Evolutionary conservation across 2,888 invertebrate genomes (phyloP).

Genomic region (Spodoptera exigua): DNA sequence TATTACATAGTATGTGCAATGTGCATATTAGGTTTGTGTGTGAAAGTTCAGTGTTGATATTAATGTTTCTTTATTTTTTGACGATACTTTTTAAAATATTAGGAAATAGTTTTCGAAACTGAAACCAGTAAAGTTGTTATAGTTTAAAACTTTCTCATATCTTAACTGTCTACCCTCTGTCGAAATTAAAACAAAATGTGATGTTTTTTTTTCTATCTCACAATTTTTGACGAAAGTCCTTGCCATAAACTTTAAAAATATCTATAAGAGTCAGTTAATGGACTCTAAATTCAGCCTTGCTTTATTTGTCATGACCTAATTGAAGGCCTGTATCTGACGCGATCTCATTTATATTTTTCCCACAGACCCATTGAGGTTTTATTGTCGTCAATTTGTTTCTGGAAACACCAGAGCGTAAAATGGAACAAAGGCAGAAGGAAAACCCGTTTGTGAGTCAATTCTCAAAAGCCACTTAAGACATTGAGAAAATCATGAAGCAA

Average conservation of each 20-base stretch:
- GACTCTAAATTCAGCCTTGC: too few species aligned
- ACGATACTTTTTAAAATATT: background rate
- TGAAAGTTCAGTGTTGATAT: slow-evolving; percentile 41
- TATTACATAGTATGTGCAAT: slow-evolving; percentile 8
- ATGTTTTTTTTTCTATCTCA: too few species aligned
- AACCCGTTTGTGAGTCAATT: slow-evolving; percentile 42
- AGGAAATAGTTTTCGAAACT: too few species aligned
- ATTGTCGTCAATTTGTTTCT: slow-evolving; percentile 6
- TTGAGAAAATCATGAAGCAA: slow-evolving; percentile 40
- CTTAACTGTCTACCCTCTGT: too few species aligned
- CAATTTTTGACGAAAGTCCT: too few species aligned
- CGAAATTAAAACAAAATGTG: too few species aligned
- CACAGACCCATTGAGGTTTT: slow-evolving; percentile 20
- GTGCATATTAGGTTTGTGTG: slow-evolving; percentile 28
- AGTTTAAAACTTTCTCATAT: too few species aligned
- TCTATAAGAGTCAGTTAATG: too few species aligned
- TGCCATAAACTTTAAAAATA: too few species aligned
- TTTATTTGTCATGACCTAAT: slow-evolving; percentile 2
- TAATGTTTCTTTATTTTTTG: background rate
- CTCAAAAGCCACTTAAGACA: slow-evolving; percentile 18
- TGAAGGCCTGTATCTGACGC: slow-evolving; percentile 6
- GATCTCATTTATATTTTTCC: slow-evolving; percentile 14
- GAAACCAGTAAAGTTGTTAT: too few species aligned
- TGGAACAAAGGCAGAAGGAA: slow-evolving; percentile 36
- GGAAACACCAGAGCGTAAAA: slow-evolving; percentile 40